phyloP scores from a whole-genome alignment of 2,797 vertebrate species.

The Falco naumanni region DNA sequence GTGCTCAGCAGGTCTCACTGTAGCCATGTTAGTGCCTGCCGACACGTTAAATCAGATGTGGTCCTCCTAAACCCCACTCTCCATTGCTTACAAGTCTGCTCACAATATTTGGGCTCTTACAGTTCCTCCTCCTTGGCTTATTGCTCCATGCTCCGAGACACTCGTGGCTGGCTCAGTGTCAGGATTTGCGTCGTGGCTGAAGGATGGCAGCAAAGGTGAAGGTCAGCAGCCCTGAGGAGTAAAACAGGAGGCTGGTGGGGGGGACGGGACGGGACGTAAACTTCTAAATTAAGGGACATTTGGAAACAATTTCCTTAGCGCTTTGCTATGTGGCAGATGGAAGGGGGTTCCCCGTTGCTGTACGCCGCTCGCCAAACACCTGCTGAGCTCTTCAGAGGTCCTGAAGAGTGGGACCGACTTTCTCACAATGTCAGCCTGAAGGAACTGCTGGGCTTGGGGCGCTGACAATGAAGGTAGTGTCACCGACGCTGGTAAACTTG shows the following conservation, averaged over 20 bases:
- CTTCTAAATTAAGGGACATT: constrained; percentile 29
- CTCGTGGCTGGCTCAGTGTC: background rate
- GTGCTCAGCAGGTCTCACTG: background rate
- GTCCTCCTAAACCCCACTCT: background rate
- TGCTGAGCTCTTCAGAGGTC: constrained; percentile 41
- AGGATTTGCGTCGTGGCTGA: accelerated
- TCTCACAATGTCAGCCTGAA: constrained; percentile 2
- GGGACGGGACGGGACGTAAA: background rate
- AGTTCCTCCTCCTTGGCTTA: background rate
- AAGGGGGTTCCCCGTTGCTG: background rate
- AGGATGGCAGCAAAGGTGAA: constrained; percentile 1
- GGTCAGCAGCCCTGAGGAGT: background rate
- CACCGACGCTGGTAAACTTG: background rate
- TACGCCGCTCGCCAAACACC: constrained; percentile 3
- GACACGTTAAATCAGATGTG: accelerated
- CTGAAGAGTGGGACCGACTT: background rate
- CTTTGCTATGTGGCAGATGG: constrained; percentile 17
- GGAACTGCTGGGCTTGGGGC: background rate
- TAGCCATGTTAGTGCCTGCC: background rate
- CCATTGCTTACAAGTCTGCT: background rate
- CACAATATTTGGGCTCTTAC: background rate
- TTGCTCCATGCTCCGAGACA: background rate
- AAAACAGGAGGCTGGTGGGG: background rate
- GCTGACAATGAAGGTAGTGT: constrained; percentile 30
- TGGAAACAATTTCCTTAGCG: constrained; percentile 55